Evolutionary conservation across 2,797 vertebrate species (phyloP), one percentile per base, ranked within the genome.

Genomic region (Lutjanus argentimaculatus): DNA sequence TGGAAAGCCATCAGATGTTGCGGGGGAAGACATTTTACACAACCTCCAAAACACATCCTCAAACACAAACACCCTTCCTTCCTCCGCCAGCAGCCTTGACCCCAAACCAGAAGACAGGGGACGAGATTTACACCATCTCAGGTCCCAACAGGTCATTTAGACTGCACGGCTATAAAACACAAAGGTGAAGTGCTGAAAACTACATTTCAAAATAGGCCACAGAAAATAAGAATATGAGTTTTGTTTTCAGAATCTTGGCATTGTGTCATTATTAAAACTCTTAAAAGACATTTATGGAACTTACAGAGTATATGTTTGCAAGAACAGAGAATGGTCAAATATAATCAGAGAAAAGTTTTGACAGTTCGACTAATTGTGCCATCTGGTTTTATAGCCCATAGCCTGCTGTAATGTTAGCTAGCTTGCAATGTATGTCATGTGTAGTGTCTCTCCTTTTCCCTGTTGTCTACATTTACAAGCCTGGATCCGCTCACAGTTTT

Each of bases 41-140:
- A 46, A n/a, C 75, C 52, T 68, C 49, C 52, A 30, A 73, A 36
- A 74, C 69, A 61, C 82, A 72, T 63, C 70, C 77, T 59, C 42
- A 73, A 74, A 73, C 73, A 70, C 64, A 69, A 70, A 82, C 75
- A 71, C 62, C 21, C 78, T 67, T 77, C 76, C 76, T 72, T 49
- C 46, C 49, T 21, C 61, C 0, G 58, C 22, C 58, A 45, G 75
- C 57, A 36, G 48, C 63, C 79, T 49, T 75, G 72, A 89, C 82
- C 58, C 71, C 70, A 68, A 70, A 79, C 59, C 72, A 63, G 79
- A 49, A 74, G 70, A 65, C 65, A 36, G 67, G 73, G 0, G n/a
- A 70, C 9, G 0, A 40, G 56, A 77, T 79, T 80, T 77, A 68
- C 40, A 43, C 52, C 0, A 19, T 42, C 17, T 42, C 30, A 1